Base-by-base conservation (phyloP, 2,888 invertebrate species). In the Zhengitettix transpicula region DNA sequence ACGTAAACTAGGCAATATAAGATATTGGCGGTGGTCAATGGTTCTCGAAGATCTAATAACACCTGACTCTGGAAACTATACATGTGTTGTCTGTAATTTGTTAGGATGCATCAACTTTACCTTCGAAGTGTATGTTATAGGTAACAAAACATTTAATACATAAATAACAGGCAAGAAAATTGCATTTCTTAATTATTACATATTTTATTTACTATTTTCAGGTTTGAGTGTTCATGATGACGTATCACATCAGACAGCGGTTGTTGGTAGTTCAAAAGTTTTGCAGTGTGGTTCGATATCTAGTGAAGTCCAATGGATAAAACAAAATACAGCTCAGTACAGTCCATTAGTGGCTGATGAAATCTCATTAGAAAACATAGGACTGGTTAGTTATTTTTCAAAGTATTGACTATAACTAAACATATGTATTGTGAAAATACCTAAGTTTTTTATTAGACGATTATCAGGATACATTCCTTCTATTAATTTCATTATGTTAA, bases 11-110 rank as follows among this genome's bases (percentile, higher is more conserved):
- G 88, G 87, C 16, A 77, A 78, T 44, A 79, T 84, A 1, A 78
- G 78, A n/a, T 80, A 77, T 66, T 79, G 79, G n/a, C 84, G 83
- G 67, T 89, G 87, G 86, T 78, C 81, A 0, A 76, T 93, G 60
- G 75, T 78, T 10, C 74, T 97, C 66, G 89, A 90, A 65, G 92
- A 95, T 68, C 75, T 91, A 52, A 84, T 89, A 1, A 83, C 84
- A 10, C 80, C 82, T 41, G 98, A 98, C 70, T 81, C 83, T 61
- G 97, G 92, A 1, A 83, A 86, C 67, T 98, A 96, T 71, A 89
- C 85, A 0, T 98, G 98, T 70, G 76, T 82, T 53, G 86, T 93
- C 9, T 88, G 88, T 73, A 98, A 97, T 71, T 73, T 76, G 11
- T 73, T 84, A 59, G 95, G 89, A 1, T 87, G 88, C 68, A 85